Evolutionary conservation across 2,888 invertebrate species (phyloP), one percentile per base, ranked within the genome.

Genomic region (Thecocarcelia acutangulata): DNA sequence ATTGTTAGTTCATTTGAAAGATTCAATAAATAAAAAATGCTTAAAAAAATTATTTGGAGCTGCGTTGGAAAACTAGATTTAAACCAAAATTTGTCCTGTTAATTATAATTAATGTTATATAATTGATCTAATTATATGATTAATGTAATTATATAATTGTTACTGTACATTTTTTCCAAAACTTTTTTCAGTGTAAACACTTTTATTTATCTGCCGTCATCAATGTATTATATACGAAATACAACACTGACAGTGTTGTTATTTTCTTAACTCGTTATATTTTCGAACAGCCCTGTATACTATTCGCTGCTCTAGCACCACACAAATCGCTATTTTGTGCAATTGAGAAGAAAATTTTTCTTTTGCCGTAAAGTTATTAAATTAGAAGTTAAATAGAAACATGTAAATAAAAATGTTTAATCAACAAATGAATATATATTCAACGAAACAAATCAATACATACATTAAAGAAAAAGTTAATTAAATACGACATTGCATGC

Each of bases 321-420:
- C 19, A 64, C 50, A 13, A 76, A 42, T 80, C 76, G 75, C 59
- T 80, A 58, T n/a, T 64, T 72, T 72, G 37, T 42, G 58, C 59
- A 64, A 70, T 66, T 56, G 37, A 42, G 52, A 52, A 72, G 46
- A 42, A 64, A 79, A 66, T 28, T 33, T 68, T 66, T 50, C 19
- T 63, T 70, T 58, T 75, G 12, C 8, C 61, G 64, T 59, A n/a
- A 61, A 79, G 59, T 80, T 83, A 72, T 33, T 69, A 19, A 59
- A 50, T 63, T 50, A 48, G 44, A 56, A 58, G 15, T 72, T 44
- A 40, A 28, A 73, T 33, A 52, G 46, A 50, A 63, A 63, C 58
- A 46, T 77, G 15, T 21, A 59, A 64, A 66, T 72, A 44, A 17
- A 46, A 58, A 56, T 56, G 11, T 9, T 76, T 21, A 50, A 61